Evolutionary conservation across 2,797 vertebrate genomes (phyloP), one percentile per base, ranked within the genome.

Genomic region (Knipowitschia caucasica): DNA sequence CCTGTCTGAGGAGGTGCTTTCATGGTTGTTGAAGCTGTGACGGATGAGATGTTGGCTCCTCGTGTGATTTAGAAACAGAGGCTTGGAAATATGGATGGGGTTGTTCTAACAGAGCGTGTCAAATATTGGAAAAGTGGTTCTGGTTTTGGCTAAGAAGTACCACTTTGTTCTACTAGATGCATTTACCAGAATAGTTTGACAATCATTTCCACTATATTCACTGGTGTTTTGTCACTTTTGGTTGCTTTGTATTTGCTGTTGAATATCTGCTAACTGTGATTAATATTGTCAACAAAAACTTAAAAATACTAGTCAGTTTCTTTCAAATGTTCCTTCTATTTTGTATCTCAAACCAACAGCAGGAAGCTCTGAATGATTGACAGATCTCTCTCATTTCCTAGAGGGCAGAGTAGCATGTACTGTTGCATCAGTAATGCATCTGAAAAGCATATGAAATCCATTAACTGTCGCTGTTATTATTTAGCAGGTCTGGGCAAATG

Each of bases 381-480:
- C 83, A 80, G 73, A 30, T 63, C 62, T 79, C 80, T 83, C 68
- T 78, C 64, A 80, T 80, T 81, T 82, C 71, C 74, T 82, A 7
- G 30, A 80, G 67, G 70, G 71, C 69, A 80, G 56, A 70, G 73
- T 72, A 76, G 75, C 74, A 80, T 82, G 75, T 79, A 76, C 67
- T 82, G 71, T 78, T 83, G 73, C 74, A 75, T 79, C 78, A 73
- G 67, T 63, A 75, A 67, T 78, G 75, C 75, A 59, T 71, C 77
- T 69, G 67, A 81, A 25, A 59, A 77, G 67, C 77, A 77, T 69
- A 73, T 75, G 67, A 82, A 85, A 85, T 73, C 78, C 77, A 80
- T 83, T 82, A 84, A 82, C 67, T 65, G 69, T 74, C 69, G 52
- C 36, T 67, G 64, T 81, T 77, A 75, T 75, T 83, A 85, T 81